Conservation (phyloP, 2,113 vertebrate genomes). For the Leptobrachium ailaonicum region DNA sequence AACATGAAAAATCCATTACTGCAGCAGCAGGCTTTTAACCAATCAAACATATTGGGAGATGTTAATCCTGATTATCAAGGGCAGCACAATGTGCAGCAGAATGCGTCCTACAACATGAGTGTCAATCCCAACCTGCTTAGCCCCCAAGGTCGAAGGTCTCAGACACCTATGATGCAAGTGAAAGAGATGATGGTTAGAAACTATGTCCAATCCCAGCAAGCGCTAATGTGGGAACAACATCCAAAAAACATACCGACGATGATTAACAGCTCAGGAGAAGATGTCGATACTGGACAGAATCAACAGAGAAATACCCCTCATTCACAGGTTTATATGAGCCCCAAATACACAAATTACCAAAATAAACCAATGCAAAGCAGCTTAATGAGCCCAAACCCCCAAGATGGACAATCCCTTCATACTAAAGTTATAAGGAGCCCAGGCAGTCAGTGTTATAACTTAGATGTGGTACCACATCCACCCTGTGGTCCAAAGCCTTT, state of each 20-base stretch:
- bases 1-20: conserved; percentile 59
- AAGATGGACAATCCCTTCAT: conserved; percentile 50
- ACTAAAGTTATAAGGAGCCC: conserved; percentile 68
- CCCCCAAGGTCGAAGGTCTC: conserved; percentile 59
- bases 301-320: conserved; percentile 67
- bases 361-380: conserved; percentile 43
- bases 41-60: conserved; percentile 54
- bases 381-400: conserved; percentile 35
- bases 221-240: conserved; percentile 85
- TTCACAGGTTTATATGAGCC: conserved; percentile 59
- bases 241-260: conserved; percentile 56
- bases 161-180: conserved; percentile 81
- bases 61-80: conserved; percentile 66
- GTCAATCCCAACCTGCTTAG: conserved; percentile 62
- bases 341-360: conserved; percentile 61
- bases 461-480: conserved; percentile 75
- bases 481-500: conserved; percentile 72
- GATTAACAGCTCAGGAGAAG: conserved; percentile 55
- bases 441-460: conserved; percentile 68
- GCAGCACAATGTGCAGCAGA: conserved; percentile 54
- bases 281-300: conserved; percentile 62
- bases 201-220: conserved; percentile 93
- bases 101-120: conserved; percentile 56
- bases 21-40: conserved; percentile 61
- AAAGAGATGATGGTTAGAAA: conserved; percentile 92